These are phyloP conservation scores for Catharus bicknelli DNA, from an alignment of 2,113 vertebrate genomes.

Conservation along the genomic window DNA sequence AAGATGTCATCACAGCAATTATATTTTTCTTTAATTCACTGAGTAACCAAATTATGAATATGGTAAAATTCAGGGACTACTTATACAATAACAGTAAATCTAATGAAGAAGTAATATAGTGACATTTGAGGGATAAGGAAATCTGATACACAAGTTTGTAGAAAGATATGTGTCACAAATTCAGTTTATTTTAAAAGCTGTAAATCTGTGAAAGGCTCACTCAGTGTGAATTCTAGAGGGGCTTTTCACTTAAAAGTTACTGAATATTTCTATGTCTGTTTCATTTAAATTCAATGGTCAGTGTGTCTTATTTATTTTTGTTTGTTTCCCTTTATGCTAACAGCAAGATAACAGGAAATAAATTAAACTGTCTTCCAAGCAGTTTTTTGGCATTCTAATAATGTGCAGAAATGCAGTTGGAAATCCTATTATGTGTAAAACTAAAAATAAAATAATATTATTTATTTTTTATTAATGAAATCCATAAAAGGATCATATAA, in stretches of 20 bases:
- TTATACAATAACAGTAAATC: not conserved
- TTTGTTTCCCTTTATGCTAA: not conserved
- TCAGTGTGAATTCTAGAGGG: not conserved
- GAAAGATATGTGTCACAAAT: not conserved
- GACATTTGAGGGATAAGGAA: not conserved
- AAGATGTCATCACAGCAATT: not conserved
- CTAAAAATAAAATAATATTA: not conserved
- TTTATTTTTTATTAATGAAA: not conserved
- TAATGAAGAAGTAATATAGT: not conserved
- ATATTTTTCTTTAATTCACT: not conserved
- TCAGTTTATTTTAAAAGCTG: not conserved
- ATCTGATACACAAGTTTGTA: not conserved
- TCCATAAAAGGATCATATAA: not conserved
- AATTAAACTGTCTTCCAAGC: not conserved
- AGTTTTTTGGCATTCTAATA: not conserved
- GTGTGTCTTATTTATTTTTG: not conserved
- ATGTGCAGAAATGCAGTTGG: not conserved
- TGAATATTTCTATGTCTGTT: not conserved
- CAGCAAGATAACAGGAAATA: not conserved
- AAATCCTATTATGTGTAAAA: not conserved
- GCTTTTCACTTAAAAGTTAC: not conserved
- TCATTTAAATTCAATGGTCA: not conserved
- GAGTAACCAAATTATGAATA: not conserved
- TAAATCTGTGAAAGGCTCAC: not conserved
- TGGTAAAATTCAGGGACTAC: not conserved